Base-by-base conservation (phyloP, 2,888 invertebrate species). In the Gibbula magus region DNA sequence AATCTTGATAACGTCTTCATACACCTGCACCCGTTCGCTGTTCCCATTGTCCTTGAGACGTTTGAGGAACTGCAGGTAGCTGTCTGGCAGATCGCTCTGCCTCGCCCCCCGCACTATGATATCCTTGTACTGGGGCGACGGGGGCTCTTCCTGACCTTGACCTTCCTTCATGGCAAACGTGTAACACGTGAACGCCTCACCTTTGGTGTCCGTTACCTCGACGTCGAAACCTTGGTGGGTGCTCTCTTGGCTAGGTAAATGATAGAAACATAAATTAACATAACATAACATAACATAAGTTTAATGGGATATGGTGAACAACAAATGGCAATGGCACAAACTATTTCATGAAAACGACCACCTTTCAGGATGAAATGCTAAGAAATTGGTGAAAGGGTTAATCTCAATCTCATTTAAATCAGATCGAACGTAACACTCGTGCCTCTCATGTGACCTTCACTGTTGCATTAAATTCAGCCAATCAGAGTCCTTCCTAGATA, bases 51-150 rank as follows among this genome's bases (percentile, higher is more conserved):
- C 94, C 78, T 95, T 95, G 74, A 98, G 94, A 32, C 92, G 93
- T 89, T 95, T 94, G 81, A 98, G 93, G 86, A 94, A 94, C 18
- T 94, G 89, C 18, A 97, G 94, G 90, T 98, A 99, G 56, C 95
- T 94, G 7, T 93, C 91, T 0, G 98, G 97, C 53, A 98, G 92
- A 1, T 94, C 93, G 86, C 96, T 95, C 91, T 97, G 96, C 79
- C 93, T 92, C 0, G 97, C 97, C 4, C 97, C 97, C 78, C 94
- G 93, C 52, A 96, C 89, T 80, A 97, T 95, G 0, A 95, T 95
- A 83, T 94, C 93, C 89, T 95, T 94, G 90, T 98, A 97, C 7
- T 96, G 94, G 83, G 95, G 95, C 0, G 98, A 98, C 0, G 98
- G 90, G 7, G 85, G 97, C 25, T 77, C 94, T 51, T 95, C 94